Evolutionary conservation across 2,113 vertebrate species (phyloP).

Genomic region (Rutilus rutilus): DNA sequence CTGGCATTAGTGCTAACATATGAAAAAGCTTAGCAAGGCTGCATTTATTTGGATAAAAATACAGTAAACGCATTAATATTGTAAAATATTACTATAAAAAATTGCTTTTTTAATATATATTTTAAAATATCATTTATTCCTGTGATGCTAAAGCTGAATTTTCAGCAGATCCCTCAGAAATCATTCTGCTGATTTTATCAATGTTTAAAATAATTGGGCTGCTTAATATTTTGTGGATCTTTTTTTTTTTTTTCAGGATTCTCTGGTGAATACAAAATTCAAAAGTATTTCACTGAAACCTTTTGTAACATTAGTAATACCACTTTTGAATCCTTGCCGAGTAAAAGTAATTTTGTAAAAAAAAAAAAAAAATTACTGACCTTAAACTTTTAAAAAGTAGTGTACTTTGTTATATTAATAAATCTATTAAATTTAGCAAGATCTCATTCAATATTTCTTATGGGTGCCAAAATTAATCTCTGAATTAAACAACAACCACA

Average conservation of each 20-base stretch:
- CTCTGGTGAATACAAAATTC: neutral
- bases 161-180: neutral
- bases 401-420: neutral
- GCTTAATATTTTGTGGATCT: neutral
- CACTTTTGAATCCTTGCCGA: neutral
- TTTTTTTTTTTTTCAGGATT: neutral
- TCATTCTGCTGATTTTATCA: neutral
- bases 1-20: neutral
- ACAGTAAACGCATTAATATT: neutral
- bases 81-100: no score
- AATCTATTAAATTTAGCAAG: conserved; percentile 12
- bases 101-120: no score
- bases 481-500: neutral
- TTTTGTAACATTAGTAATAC: neutral
- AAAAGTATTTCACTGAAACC: neutral
- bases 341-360: neutral
- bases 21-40: neutral
- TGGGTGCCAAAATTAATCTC: neutral
- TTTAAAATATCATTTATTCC: no score
- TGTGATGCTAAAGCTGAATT: no score
- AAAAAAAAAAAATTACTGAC: no score
- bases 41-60: neutral
- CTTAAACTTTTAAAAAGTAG: neutral
- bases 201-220: neutral
- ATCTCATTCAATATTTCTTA: neutral